These are phyloP conservation scores for Microplitis demolitor DNA, from an alignment of 1,140 invertebrate species.

Conservation along the genomic window DNA sequence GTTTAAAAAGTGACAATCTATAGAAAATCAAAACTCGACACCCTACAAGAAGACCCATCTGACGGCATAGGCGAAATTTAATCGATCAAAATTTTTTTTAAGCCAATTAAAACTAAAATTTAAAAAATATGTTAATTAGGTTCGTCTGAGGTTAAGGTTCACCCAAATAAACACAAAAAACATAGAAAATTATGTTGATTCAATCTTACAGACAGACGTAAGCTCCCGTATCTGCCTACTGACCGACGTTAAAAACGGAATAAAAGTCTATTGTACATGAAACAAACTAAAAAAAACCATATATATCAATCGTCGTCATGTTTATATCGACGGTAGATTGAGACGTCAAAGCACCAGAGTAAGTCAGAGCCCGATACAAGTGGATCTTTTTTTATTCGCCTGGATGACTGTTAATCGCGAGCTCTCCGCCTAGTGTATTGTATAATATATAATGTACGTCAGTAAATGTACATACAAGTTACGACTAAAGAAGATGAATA, in stretches of 20 bases:
- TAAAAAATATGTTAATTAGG: too few species aligned
- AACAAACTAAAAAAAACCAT: background rate
- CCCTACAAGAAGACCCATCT: too few species aligned
- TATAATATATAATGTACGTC: background rate
- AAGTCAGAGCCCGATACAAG: background rate
- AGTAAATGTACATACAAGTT: background rate
- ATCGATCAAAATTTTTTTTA: too few species aligned
- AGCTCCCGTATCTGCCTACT: background rate
- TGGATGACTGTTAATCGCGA: background rate
- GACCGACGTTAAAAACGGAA: background rate
- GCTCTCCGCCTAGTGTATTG: background rate
- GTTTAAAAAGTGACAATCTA: too few species aligned
- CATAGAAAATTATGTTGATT: background rate
- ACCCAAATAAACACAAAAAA: too few species aligned
- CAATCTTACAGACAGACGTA: background rate
- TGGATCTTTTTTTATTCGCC: background rate
- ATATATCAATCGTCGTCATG: conserved; percentile 1
- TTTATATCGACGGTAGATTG: conserved; percentile 3
- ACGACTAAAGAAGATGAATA: background rate
- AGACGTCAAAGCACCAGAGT: conserved; percentile 2
- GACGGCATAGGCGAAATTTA: too few species aligned
- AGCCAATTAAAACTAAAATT: too few species aligned
- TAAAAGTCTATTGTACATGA: background rate
- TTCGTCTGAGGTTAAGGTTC: too few species aligned
- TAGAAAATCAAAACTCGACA: too few species aligned